Conservation (phyloP, 2,113 vertebrate genomes). For the Pseudopodoces humilis region DNA sequence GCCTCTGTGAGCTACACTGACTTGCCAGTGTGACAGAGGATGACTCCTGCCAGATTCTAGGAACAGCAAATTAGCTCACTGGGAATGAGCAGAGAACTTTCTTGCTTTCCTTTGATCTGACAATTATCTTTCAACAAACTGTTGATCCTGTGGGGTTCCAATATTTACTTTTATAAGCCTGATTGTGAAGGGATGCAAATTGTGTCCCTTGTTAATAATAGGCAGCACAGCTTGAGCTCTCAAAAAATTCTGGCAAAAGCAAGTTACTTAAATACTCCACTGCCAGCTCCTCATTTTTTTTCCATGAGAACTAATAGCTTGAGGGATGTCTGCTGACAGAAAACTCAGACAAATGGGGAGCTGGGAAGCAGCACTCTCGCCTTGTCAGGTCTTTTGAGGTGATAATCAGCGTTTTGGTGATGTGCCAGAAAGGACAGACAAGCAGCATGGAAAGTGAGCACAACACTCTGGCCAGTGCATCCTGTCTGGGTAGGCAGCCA, state of each 20-base stretch:
- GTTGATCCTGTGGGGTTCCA: conserved; percentile 17
- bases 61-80: not conserved
- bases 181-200: conserved; percentile 21
- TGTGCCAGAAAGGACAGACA: not conserved
- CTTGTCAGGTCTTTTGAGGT: conserved; percentile 20
- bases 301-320: not conserved
- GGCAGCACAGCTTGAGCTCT: conserved; percentile 22
- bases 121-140: conserved; percentile 14
- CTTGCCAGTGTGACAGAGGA: not conserved
- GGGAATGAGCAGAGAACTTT: not conserved
- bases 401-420: conserved; percentile 4
- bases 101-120: not conserved
- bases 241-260: conserved; percentile 19
- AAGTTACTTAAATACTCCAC: not conserved
- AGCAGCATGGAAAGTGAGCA: not conserved
- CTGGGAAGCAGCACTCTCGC: not conserved
- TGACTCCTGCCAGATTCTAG: not conserved
- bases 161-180: conserved; percentile 22
- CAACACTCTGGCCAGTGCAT: not conserved
- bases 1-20: not conserved
- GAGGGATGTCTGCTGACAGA: not conserved
- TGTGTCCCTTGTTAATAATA: conserved; percentile 19
- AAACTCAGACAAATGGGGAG: not conserved
- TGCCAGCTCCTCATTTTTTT: not conserved
- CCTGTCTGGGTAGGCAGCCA: conserved; percentile 37